Evolutionary conservation across 2,113 vertebrate species (phyloP).

Genomic region (Lonchura striata): DNA sequence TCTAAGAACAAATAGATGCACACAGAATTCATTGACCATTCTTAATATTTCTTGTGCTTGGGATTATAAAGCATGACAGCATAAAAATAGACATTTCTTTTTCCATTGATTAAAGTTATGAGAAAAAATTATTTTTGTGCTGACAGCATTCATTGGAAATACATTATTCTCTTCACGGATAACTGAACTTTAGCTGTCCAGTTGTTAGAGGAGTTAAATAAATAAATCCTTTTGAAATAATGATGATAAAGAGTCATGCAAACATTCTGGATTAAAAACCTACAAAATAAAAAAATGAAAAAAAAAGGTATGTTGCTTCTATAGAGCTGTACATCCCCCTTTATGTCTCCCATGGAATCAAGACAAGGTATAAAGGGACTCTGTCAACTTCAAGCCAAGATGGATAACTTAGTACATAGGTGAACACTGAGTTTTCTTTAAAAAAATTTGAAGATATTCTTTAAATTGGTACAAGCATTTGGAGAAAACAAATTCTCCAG

Average conservation of each 20-base stretch:
- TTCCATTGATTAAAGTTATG: not conserved
- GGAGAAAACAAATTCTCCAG: not conserved
- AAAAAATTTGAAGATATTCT: not conserved
- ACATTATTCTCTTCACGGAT: not conserved
- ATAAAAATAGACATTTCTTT: not conserved
- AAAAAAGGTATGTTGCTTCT: not conserved
- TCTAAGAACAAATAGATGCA: not conserved
- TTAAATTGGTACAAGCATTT: not conserved
- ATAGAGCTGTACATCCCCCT: not conserved
- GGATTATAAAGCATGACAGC: not conserved
- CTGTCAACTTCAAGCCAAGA: not conserved
- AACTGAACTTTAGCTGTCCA: not conserved
- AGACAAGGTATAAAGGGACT: not conserved
- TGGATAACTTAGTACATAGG: not conserved
- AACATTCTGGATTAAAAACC: not conserved
- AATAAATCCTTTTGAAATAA: not conserved
- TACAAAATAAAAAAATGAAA: not conserved
- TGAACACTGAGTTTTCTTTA: not conserved
- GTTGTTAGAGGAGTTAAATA: not conserved
- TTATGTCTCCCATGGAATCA: not conserved
- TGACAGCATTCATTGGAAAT: not conserved
- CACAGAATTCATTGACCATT: not conserved
- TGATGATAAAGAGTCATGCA: not conserved
- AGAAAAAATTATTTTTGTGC: not conserved
- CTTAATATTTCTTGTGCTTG: not conserved